Conservation (phyloP, 1,140 invertebrate genomes). For the Brachionus angularis region DNA sequence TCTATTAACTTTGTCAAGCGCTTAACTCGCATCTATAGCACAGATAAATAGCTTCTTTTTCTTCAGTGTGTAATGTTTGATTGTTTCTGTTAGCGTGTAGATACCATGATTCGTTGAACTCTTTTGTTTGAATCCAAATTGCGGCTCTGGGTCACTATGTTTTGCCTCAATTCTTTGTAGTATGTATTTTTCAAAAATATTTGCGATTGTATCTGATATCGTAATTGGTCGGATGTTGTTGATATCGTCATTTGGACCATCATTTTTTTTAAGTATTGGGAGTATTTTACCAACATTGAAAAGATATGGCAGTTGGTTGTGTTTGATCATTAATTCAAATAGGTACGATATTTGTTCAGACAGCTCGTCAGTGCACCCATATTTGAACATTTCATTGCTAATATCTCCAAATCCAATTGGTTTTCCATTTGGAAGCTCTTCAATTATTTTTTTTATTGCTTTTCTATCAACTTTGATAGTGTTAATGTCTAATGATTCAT, state of each 20-base stretch:
- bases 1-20: not conserved
- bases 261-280: not conserved
- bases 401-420: not conserved
- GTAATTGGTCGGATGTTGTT: not conserved
- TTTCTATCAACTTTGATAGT: constrained; percentile 5
- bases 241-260: not conserved
- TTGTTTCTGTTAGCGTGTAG: not conserved
- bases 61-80: constrained; percentile 1
- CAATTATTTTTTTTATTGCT: constrained; percentile 11
- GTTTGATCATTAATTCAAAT: not conserved
- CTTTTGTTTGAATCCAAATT: not conserved
- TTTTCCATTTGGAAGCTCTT: constrained; percentile 8
- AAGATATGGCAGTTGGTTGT: not conserved
- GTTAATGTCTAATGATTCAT: not conserved
- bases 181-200: not conserved
- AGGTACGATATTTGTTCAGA: not conserved
- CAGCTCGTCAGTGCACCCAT: not conserved
- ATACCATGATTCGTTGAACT: constrained; percentile 1
- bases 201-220: not conserved
- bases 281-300: constrained; percentile 9
- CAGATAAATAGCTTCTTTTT: constrained; percentile 7
- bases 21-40: constrained; percentile 7
- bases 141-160: not conserved
- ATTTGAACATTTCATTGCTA: not conserved
- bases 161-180: too few species aligned